These are phyloP conservation scores for Eurois occulta DNA, from an alignment of 2,888 invertebrate genomes.

Conservation along the genomic window DNA sequence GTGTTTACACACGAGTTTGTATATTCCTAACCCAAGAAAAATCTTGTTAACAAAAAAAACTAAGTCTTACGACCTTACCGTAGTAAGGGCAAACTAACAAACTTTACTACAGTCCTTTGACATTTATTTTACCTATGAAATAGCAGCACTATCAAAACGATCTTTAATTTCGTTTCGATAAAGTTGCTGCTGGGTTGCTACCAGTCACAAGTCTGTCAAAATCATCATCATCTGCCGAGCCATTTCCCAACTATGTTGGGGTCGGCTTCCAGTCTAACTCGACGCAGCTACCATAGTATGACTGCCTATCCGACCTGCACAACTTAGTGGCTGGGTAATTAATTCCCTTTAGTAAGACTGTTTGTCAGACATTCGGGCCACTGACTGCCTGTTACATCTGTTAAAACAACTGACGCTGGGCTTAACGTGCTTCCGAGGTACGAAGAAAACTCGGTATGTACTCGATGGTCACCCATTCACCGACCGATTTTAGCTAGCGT, in stretches of 20 bases:
- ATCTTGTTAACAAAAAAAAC: slow-evolving; percentile 21
- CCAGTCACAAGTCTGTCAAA: too few relatives aligned
- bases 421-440: neutral
- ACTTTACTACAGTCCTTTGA: slow-evolving; percentile 73
- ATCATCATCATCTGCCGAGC: neutral
- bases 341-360: neutral
- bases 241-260: neutral
- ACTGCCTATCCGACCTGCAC: neutral
- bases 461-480: neutral
- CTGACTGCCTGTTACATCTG: neutral
- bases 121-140: neutral
- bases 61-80: slow-evolving; percentile 21
- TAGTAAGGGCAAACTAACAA: slow-evolving; percentile 44
- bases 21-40: slow-evolving; percentile 3
- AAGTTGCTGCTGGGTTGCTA: neutral
- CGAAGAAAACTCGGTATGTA: neutral
- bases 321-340: neutral
- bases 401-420: neutral
- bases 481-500: neutral
- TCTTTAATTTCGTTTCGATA: neutral
- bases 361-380: neutral
- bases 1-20: neutral
- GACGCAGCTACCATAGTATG: neutral
- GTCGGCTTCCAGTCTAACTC: neutral
- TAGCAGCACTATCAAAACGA: neutral